Conservation (phyloP, 2,888 invertebrate species). For the Unio delphinus region DNA sequence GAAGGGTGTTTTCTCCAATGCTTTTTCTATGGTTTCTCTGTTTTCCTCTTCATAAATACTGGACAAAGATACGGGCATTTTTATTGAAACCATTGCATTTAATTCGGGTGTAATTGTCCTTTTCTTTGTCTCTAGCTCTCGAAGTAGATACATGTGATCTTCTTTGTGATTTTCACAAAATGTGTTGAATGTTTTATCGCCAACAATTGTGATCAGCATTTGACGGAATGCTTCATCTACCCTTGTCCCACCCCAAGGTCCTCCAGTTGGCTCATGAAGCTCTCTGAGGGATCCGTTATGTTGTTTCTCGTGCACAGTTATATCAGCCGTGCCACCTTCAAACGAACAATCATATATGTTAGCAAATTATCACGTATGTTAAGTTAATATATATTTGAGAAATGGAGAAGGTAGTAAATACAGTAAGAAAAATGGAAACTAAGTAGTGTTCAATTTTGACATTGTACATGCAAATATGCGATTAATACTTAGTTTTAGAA, state of each 20-base stretch:
- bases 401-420: too few relatives aligned
- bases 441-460: too few relatives aligned
- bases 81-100: constrained; percentile 23
- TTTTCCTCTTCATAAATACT: constrained; percentile 24
- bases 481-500: too few relatives aligned
- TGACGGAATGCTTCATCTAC: constrained; percentile 27
- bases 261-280: constrained; percentile 28
- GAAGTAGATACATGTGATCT: constrained; percentile 33
- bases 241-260: constrained; percentile 31
- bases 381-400: too few relatives aligned
- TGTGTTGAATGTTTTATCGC: constrained; percentile 1
- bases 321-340: constrained; percentile 36
- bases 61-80: constrained; percentile 6
- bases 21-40: constrained; percentile 12
- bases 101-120: constrained; percentile 19
- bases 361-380: too few relatives aligned
- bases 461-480: too few relatives aligned
- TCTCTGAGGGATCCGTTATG: constrained; percentile 20
- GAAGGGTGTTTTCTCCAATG: constrained; percentile 4
- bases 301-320: constrained; percentile 28
- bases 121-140: constrained; percentile 45
- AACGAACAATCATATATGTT: neutral
- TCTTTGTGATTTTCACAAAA: constrained; percentile 18
- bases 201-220: constrained; percentile 18
- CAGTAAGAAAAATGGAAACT: too few relatives aligned